Base-by-base conservation (phyloP, 2,888 invertebrate genomes). In the Tortricodes alternella region DNA sequence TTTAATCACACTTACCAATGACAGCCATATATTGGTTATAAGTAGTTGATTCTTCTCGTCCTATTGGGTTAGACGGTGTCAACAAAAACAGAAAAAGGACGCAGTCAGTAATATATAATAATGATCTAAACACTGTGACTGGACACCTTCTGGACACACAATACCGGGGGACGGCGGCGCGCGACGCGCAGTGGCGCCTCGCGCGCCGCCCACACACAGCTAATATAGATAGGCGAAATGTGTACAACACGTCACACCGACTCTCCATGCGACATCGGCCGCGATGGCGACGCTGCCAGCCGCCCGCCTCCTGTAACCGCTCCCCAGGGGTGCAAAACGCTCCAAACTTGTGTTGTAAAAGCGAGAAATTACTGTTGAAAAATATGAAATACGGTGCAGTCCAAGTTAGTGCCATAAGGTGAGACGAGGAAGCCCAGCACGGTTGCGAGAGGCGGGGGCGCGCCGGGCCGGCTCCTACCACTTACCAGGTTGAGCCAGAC, bases 401-500 rank as follows among this genome's bases (percentile, higher is more conserved):
- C 59, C 64, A 67, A 65, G 64, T 65, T 61, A 58, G 70, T 71
- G 74, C 73, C 58, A 44, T 59, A 62, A 62, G 63, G 68, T 69
- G 70, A 55, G 39, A 50, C 23, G 48, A 35, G 53, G n/a, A n/a
- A n/a, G 24, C 49, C 52, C 44, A 38, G 51, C 41, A 46, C 60
- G 56, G 73, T 48, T 83, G 74, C 84, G 80, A 82, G 83, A 80
- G 78, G 68, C 78, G 76, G 80, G 80, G 77, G 77, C 83, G 84
- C 83, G 83, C 81, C 85, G 69, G 65, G 76, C 82, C 83, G 81
- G 80, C 85, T 79, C 86, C 87, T 87, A 92, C 92, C 92, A 96
- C 97, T 97, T 95, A 98, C 98, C 97, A 98, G 94, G 93, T 97
- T 97, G 87, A 98, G 95, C 98, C 98, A 98, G 91, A 98, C 96